These are phyloP conservation scores for Spongilla lacustris DNA, from an alignment of 37 sponge, comb jelly and placozoan genomes.

Conservation along the genomic window DNA sequence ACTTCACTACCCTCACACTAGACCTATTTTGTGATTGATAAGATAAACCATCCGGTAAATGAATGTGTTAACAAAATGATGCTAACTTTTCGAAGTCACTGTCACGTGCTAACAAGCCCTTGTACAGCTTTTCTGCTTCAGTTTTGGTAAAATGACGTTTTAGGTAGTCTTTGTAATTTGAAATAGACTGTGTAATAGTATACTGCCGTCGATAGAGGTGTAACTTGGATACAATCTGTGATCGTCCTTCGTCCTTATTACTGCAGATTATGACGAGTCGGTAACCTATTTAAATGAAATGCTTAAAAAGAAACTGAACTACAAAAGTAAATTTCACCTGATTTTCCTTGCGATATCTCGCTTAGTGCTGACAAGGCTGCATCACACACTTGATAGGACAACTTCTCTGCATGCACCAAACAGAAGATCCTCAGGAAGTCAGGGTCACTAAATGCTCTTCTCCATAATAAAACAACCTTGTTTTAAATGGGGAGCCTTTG, in stretches of 20 bases:
- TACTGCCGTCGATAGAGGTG: neutral
- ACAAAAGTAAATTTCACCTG: neutral
- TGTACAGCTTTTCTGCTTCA: neutral
- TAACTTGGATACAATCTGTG: slow-evolving; percentile 24
- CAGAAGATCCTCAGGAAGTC: slow-evolving; percentile 32
- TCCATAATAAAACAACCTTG: slow-evolving; percentile 47
- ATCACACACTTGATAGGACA: slow-evolving; percentile 49
- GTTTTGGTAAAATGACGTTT: neutral
- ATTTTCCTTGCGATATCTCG: slow-evolving; percentile 17
- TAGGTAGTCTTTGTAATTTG: neutral
- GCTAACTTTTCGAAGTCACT: slow-evolving; percentile 32
- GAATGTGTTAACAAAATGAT: neutral
- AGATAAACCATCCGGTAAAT: no score
- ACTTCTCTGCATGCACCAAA: slow-evolving; percentile 29
- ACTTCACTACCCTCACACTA: neutral
- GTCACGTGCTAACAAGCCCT: neutral
- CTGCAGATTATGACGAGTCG: slow-evolving; percentile 19
- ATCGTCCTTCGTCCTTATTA: slow-evolving; percentile 14
- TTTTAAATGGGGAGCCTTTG: neutral
- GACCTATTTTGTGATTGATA: no score
- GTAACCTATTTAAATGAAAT: slow-evolving; percentile 8
- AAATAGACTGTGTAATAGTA: neutral
- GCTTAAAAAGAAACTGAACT: neutral
- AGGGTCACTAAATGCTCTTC: slow-evolving; percentile 45
- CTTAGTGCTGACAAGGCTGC: neutral